Conservation (phyloP, 2,888 invertebrate species). For the Agrochola circellaris region DNA sequence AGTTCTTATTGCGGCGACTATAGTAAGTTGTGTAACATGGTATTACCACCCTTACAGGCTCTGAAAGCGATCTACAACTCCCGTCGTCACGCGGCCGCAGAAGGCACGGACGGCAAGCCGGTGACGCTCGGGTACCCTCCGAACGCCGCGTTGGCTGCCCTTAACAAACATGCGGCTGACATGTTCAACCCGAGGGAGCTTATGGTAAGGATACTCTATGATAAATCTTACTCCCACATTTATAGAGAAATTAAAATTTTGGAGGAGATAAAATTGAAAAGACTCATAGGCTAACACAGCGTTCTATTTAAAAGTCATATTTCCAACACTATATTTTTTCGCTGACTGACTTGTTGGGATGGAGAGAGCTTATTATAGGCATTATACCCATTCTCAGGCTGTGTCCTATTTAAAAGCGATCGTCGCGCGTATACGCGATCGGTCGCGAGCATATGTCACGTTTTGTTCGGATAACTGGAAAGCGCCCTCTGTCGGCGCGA, state of each 20-base stretch:
- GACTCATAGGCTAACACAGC: no score
- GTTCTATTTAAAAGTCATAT: no score
- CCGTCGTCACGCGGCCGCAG: conserved; percentile 90
- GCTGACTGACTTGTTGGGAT: not conserved
- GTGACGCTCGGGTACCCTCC: conserved; percentile 95
- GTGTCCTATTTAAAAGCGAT: no score
- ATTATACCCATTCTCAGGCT: not conserved
- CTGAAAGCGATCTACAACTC: conserved; percentile 92
- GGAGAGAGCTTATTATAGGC: conserved; percentile 13
- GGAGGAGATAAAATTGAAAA: accelerated
- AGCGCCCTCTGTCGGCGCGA: no score
- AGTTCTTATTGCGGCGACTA: not conserved
- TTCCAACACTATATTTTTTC: not conserved
- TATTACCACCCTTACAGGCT: conserved; percentile 81
- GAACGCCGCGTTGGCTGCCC: conserved; percentile 99
- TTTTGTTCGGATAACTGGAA: no score
- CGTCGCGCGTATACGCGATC: not conserved
- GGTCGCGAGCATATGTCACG: no score
- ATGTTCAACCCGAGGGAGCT: conserved; percentile 97
- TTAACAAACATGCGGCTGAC: conserved; percentile 98
- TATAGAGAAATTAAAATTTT: not conserved
- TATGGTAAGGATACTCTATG: conserved; percentile 91
- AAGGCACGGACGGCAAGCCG: conserved; percentile 89
- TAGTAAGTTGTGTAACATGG: not conserved
- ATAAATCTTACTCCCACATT: not conserved